These are phyloP conservation scores for Hydropsyche tenuis DNA, from an alignment of 1,140 invertebrate species.

Conservation along the genomic window DNA sequence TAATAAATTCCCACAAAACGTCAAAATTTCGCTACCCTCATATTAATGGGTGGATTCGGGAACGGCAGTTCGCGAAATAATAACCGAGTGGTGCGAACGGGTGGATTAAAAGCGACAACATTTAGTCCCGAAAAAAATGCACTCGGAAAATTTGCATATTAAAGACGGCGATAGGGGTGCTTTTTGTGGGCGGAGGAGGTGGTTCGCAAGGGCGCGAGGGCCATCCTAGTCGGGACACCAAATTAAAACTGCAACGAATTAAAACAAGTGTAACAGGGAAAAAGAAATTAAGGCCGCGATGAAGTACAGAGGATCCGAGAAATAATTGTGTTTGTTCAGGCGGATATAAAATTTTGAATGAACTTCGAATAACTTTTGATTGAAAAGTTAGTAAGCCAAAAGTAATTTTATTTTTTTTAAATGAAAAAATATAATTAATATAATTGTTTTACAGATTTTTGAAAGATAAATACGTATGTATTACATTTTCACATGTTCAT, in stretches of 20 bases:
- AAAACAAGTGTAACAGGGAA: constrained; percentile 32
- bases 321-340: background rate
- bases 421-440: no score
- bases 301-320: background rate
- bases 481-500: no score
- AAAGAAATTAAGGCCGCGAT: constrained; percentile 23
- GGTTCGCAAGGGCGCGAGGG: constrained; percentile 12
- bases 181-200: constrained; percentile 1
- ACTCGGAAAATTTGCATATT: constrained; percentile 47
- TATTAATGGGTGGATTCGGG: background rate
- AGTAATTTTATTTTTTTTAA: no score
- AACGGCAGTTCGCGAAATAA: constrained; percentile 28
- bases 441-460: no score
- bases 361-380: no score
- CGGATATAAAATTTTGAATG: background rate
- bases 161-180: constrained; percentile 27
- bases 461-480: no score
- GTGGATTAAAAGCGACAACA: constrained; percentile 30
- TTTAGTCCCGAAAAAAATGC: constrained; percentile 38
- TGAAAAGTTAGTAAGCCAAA: no score
- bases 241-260: constrained; percentile 48
- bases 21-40: background rate
- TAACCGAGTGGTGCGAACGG: constrained; percentile 10
- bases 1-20: no score
- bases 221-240: constrained; percentile 20